Evolutionary conservation across 2,888 invertebrate genomes (phyloP), one percentile per base, ranked within the genome.

Genomic region (Heliconius aoede): DNA sequence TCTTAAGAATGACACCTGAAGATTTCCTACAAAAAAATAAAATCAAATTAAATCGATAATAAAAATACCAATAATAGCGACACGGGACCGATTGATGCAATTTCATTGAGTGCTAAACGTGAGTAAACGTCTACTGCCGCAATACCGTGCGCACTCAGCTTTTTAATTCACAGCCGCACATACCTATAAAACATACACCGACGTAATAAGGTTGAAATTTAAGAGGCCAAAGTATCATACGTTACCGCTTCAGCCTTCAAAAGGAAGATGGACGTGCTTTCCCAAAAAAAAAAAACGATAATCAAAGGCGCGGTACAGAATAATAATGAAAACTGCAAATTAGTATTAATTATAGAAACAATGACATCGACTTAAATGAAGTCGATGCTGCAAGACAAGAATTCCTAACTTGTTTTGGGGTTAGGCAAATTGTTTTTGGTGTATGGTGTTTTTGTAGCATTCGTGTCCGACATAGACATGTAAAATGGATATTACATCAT

Each of bases 21-120:
- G 81, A 79, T 83, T 81, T 82, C 60, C 11, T 2, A 40, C 80
- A 83, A 86, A 85, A 55, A 88, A 83, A 89, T 84, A 84, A 83
- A 90, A 91, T 89, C 87, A 86, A 89, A 90, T 90, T 88, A 89
- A 85, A 88, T 83, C 85, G 86, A 87, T 87, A 89, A 91, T 91
- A 91, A 92, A 91, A 91, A 92, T 94, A 85, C 90, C 90, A 84
- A 87, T 88, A 90, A 92, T 93, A 88, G 88, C 90, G 81, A 86
- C 91, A 91, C 92, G 93, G 85, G 89, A 87, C 86, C 88, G 89
- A 92, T 90, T 90, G 91, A 90, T 88, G 91, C 91, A 91, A 91
- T 93, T 92, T 92, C 91, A 92, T 91, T 92, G 92, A 93, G 88
- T 84, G 89, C 85, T 86, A 93, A 90, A 94, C 94, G 94, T 94